Evolutionary conservation across 37 sponge, comb jelly and placozoan genomes (phyloP).

Genomic region (Cladorhizidae sp.): DNA sequence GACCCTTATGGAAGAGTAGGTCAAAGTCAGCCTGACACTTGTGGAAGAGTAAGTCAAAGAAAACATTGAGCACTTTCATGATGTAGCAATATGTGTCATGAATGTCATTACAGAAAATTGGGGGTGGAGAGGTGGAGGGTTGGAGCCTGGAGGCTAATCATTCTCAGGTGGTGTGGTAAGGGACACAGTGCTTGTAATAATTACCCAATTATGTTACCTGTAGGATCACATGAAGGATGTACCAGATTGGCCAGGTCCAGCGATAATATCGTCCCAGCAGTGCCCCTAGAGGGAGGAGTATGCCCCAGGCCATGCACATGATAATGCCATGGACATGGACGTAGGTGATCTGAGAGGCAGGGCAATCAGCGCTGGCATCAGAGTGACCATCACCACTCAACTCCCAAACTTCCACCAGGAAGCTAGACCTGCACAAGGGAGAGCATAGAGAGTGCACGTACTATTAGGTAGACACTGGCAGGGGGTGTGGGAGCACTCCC

Average conservation of each 20-base stretch:
- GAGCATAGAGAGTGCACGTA: no score
- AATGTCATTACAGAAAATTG: no score
- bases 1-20: no score
- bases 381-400: slow-evolving; percentile 19
- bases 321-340: slow-evolving; percentile 71
- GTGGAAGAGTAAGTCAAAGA: no score
- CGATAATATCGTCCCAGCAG: slow-evolving; percentile 76
- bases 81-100: no score
- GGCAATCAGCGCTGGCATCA: slow-evolving; percentile 13
- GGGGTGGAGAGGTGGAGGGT: no score
- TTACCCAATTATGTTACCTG: slow-evolving; percentile 40
- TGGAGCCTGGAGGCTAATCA: no score
- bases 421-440: neutral
- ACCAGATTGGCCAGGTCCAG: slow-evolving; percentile 62
- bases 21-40: no score
- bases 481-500: neutral
- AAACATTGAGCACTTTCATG: no score
- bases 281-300: slow-evolving; percentile 65
- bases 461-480: no score
- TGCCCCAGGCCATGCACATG: slow-evolving; percentile 74
- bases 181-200: no score
- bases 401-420: slow-evolving; percentile 50
- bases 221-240: slow-evolving; percentile 51
- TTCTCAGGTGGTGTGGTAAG: no score
- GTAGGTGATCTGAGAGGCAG: slow-evolving; percentile 26